These are phyloP conservation scores for Neosilurus hyrtlii DNA, from an alignment of 2,797 vertebrate species.

Conservation along the genomic window DNA sequence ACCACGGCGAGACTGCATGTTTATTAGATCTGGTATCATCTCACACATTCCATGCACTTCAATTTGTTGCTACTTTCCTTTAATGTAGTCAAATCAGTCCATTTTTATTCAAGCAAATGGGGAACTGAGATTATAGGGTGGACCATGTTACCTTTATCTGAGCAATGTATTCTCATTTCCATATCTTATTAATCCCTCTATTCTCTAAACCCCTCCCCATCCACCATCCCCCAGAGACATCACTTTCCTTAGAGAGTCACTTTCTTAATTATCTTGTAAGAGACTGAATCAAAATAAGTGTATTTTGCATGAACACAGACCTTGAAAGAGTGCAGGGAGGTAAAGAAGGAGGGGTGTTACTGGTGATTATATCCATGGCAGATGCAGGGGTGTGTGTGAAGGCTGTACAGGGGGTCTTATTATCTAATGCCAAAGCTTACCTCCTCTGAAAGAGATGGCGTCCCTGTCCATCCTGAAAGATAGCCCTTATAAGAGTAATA, in stretches of 20 bases:
- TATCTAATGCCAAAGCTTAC: conserved; percentile 65
- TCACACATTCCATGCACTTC: not conserved
- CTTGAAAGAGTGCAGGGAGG: conserved; percentile 46
- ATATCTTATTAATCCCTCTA: conserved; percentile 47
- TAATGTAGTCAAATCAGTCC: not conserved
- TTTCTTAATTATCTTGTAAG: conserved; percentile 54
- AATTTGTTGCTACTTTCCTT: not conserved
- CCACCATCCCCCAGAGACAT: conserved; percentile 51
- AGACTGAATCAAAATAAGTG: conserved; percentile 62
- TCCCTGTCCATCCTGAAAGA: conserved; percentile 56
- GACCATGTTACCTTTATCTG: conserved; percentile 9
- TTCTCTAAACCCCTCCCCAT: not conserved
- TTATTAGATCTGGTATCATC: not conserved
- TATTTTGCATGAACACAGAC: conserved; percentile 50
- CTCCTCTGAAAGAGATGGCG: conserved; percentile 45
- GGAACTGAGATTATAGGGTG: not conserved
- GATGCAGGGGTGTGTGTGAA: conserved; percentile 57
- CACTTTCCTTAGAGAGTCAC: conserved; percentile 49
- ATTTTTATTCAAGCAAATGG: conserved; percentile 16
- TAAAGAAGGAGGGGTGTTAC: conserved; percentile 40
- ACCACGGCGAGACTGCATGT: not conserved
- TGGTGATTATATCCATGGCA: conserved; percentile 54
- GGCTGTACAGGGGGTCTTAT: conserved; percentile 65
- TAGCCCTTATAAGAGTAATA: conserved; percentile 56
- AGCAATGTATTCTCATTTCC: conserved; percentile 53